Conservation (phyloP, 2,888 invertebrate species). For the Diabrotica balteata region DNA sequence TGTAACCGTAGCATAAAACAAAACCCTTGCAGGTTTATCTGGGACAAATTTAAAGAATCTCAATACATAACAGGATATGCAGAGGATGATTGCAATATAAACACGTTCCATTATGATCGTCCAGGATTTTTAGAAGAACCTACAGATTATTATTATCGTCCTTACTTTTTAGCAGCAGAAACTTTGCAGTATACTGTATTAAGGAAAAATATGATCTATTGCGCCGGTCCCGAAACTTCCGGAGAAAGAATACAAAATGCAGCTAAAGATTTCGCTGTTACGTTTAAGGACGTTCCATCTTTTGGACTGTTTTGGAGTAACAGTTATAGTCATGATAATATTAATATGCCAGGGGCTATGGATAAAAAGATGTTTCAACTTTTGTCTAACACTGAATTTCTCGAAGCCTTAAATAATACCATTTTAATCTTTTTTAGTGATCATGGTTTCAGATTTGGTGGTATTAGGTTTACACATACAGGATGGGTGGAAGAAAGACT, state of each 20-base stretch:
- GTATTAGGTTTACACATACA: conserved; percentile 70
- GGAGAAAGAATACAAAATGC: conserved; percentile 75
- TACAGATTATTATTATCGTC: conserved; percentile 2
- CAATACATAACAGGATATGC: conserved; percentile 82
- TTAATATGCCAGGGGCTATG: conserved; percentile 74
- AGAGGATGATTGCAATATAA: conserved; percentile 77
- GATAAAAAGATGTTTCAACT: conserved; percentile 78
- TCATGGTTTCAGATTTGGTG: conserved; percentile 81
- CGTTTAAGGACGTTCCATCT: conserved; percentile 63
- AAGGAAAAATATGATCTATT: conserved; percentile 64
- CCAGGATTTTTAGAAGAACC: conserved; percentile 68
- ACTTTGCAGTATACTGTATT: conserved; percentile 60
- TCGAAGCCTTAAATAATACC: conserved; percentile 14
- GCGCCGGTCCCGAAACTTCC: conserved; percentile 69
- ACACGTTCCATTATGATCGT: conserved; percentile 79
- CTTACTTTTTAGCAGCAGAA: conserved; percentile 69
- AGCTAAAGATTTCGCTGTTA: conserved; percentile 69
- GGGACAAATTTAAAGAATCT: conserved; percentile 74
- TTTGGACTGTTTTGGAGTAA: conserved; percentile 85
- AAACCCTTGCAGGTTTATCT: conserved; percentile 78
- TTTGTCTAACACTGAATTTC: conserved; percentile 68
- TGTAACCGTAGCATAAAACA: no score
- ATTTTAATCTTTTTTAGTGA: conserved; percentile 72
- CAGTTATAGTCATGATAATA: conserved; percentile 75
- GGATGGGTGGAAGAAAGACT: conserved; percentile 83